Percentiles rank a stretch among this genome's conserved stretches.
Evolutionary conservation across 2,113 vertebrate genomes (phyloP).

Genomic region (Tetrao urogallus): DNA sequence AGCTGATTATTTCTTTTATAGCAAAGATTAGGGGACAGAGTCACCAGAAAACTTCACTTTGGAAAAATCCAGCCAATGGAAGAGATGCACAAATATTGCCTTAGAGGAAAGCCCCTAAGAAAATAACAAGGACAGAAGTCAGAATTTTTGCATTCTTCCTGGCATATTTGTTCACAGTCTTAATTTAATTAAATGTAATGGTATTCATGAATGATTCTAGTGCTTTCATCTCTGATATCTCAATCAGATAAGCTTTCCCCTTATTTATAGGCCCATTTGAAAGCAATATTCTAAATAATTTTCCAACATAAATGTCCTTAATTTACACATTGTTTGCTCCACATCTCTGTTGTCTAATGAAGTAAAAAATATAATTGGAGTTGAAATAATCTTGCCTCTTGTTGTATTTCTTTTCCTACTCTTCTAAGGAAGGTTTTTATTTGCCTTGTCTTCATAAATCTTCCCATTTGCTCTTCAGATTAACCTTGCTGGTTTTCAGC

Average conservation of each 20-base stretch:
- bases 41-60: background rate
- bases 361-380: background rate
- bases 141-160: background rate
- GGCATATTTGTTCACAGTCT: background rate
- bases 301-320: background rate
- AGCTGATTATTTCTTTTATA: background rate
- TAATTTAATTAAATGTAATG: conserved; percentile 28
- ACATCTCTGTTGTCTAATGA: background rate
- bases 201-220: conserved; percentile 4
- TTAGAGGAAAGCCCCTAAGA: background rate
- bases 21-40: background rate
- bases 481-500: background rate
- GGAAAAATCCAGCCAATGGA: background rate
- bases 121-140: background rate
- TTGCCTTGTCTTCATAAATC: background rate
- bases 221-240: background rate
- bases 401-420: background rate
- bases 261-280: background rate
- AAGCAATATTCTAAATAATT: background rate
- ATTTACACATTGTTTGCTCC: background rate
- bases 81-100: background rate
- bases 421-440: background rate
- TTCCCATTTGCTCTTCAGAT: background rate
- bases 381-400: background rate
- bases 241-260: conserved; percentile 12